phyloP scores from a whole-genome alignment of 2,113 vertebrate species.

The Sylvietta virens region DNA sequence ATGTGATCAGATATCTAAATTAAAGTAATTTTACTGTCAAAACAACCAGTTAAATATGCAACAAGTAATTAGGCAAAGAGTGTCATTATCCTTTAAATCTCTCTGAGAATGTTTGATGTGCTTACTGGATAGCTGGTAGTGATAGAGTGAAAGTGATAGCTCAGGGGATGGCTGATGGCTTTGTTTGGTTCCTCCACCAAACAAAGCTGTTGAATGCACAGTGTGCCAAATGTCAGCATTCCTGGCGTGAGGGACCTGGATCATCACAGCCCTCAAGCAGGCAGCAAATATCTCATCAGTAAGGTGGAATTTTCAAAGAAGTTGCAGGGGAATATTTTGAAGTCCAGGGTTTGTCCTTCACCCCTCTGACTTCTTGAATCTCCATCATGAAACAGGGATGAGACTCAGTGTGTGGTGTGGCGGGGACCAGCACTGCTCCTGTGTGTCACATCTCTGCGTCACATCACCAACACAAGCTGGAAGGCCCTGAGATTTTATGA shows the following conservation, averaged over 20 bases:
- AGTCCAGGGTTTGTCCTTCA: background rate
- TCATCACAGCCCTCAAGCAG: background rate
- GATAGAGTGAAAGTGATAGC: background rate
- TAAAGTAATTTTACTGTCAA: background rate
- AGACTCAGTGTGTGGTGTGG: fast-evolving
- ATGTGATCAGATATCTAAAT: background rate
- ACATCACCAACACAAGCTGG: background rate
- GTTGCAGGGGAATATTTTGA: background rate
- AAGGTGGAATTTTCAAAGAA: background rate
- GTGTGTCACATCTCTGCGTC: background rate
- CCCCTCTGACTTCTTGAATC: background rate
- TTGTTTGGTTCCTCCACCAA: background rate
- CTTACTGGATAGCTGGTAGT: background rate
- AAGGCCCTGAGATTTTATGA: background rate
- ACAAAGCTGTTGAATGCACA: background rate
- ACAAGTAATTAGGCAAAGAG: background rate
- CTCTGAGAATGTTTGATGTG: background rate
- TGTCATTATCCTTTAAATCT: background rate
- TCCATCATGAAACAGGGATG: background rate
- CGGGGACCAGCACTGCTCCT: background rate
- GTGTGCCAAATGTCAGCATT: background rate
- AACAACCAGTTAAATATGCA: background rate
- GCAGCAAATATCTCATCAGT: background rate
- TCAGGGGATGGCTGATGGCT: background rate
- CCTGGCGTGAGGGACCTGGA: background rate